Percentiles rank a stretch among this genome's conserved stretches.
These are phyloP conservation scores for Hyposoter didymator DNA, from an alignment of 2,888 invertebrate genomes.

Conservation along the genomic window DNA sequence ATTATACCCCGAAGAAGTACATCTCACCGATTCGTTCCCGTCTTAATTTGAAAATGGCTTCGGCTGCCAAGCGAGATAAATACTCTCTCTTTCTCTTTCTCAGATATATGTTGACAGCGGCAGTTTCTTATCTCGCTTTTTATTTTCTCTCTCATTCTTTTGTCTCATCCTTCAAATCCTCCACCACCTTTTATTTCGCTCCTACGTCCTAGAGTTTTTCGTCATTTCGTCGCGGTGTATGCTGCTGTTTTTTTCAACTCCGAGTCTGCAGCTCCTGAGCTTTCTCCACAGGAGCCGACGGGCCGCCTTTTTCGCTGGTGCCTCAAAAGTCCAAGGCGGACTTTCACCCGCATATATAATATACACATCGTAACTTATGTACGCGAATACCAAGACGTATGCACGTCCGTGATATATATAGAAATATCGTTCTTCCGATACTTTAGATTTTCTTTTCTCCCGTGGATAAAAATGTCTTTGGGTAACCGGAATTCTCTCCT, in stretches of 20 bases:
- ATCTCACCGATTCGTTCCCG: conserved; percentile 67
- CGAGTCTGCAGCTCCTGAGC: neutral
- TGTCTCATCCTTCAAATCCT: conserved; percentile 39
- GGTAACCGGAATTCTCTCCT: conserved; percentile 73
- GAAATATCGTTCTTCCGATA: conserved; percentile 14
- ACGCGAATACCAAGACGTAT: neutral
- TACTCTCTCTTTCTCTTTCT: conserved; percentile 46
- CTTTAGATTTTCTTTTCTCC: conserved; percentile 50
- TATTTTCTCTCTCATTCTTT: conserved; percentile 9
- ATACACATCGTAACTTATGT: conserved; percentile 1
- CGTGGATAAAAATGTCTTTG: conserved; percentile 78
- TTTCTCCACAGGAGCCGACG: conserved; percentile 21
- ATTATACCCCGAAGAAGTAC: conserved; percentile 59
- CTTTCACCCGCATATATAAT: conserved; percentile 27
- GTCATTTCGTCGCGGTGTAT: conserved; percentile 62
- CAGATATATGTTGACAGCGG: too few species aligned
- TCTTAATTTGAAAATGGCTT: conserved; percentile 69
- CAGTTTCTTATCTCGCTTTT: too few species aligned
- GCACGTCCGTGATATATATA: neutral
- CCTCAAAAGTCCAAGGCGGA: conserved; percentile 56
- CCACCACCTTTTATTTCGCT: conserved; percentile 54
- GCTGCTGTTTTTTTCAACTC: conserved; percentile 55
- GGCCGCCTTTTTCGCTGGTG: conserved; percentile 46
- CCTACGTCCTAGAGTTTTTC: conserved; percentile 62
- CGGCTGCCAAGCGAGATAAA: conserved; percentile 68